Percentiles rank a stretch among this genome's conserved stretches.
phyloP scores from a whole-genome alignment of 1,140 invertebrate species.

The Cephus cinctus region DNA sequence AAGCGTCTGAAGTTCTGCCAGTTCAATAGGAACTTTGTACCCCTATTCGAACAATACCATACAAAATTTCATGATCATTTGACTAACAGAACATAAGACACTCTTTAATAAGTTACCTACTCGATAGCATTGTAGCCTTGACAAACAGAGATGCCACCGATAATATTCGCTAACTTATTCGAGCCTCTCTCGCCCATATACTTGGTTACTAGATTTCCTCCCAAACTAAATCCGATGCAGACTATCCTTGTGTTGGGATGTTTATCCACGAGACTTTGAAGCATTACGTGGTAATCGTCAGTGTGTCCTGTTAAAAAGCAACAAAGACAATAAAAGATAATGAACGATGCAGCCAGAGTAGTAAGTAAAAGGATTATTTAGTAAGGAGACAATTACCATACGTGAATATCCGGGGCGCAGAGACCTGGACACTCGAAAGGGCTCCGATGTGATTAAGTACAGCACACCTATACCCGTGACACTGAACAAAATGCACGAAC shows the following conservation, averaged over 20 bases:
- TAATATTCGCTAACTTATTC: slow-evolving; percentile 67
- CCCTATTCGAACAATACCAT: slow-evolving; percentile 53
- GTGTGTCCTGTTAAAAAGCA: slow-evolving; percentile 68
- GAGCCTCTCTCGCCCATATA: slow-evolving; percentile 77
- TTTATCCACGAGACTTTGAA: slow-evolving; percentile 68
- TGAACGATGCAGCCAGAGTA: slow-evolving; percentile 1
- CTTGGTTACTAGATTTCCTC: slow-evolving; percentile 86
- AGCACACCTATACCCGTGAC: slow-evolving; percentile 84
- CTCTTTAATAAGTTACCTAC: no score
- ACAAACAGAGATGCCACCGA: slow-evolving; percentile 86
- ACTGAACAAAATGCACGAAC: slow-evolving; percentile 87
- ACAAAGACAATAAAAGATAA: slow-evolving; percentile 3
- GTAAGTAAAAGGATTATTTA: no score
- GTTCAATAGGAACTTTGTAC: slow-evolving; percentile 74
- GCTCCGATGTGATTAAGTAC: slow-evolving; percentile 96
- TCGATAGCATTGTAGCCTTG: slow-evolving; percentile 88
- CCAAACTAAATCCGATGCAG: slow-evolving; percentile 86
- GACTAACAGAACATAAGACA: no score
- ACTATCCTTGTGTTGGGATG: slow-evolving; percentile 77
- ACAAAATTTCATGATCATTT: slow-evolving; percentile 4
- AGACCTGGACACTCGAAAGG: slow-evolving; percentile 78
- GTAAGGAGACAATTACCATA: slow-evolving; percentile 80
- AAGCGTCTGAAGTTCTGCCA: slow-evolving; percentile 86
- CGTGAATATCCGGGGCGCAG: slow-evolving; percentile 83
- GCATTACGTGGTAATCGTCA: slow-evolving; percentile 80